A percentile compares a stretch with the other conserved stretches of the same genome.
phyloP scores from a whole-genome alignment of 2,888 invertebrate species.

The Steinernema carpocapsae region DNA sequence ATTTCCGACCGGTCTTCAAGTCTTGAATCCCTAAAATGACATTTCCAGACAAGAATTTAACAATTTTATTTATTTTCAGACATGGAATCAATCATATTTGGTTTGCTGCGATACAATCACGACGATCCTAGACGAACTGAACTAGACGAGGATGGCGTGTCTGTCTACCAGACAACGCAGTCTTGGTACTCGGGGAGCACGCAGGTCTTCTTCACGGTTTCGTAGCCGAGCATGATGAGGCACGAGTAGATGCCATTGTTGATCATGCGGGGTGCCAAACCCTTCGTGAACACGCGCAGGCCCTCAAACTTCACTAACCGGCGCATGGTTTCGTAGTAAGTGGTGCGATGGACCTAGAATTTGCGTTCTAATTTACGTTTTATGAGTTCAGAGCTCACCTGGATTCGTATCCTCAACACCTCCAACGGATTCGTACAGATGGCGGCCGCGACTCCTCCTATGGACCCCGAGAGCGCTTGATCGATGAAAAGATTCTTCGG shows the following conservation, averaged over 20 bases:
- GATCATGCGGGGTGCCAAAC: slow-evolving; percentile 59
- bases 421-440: slow-evolving; percentile 64
- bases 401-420: slow-evolving; percentile 61
- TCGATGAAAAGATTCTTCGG: slow-evolving; percentile 55
- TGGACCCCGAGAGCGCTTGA: slow-evolving; percentile 63
- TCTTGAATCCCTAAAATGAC: too few species aligned
- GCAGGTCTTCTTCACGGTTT: slow-evolving; percentile 61
- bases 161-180: slow-evolving; percentile 60
- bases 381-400: too few species aligned
- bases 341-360: slow-evolving; percentile 62
- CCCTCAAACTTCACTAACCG: slow-evolving; percentile 61
- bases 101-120: background rate
- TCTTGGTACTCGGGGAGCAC: slow-evolving; percentile 60
- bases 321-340: slow-evolving; percentile 59
- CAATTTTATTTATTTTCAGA: too few species aligned
- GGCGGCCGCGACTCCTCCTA: slow-evolving; percentile 64
- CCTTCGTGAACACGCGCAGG: slow-evolving; percentile 61
- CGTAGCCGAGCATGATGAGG: slow-evolving; percentile 64
- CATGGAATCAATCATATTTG: background rate
- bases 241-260: slow-evolving; percentile 62
- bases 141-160: background rate
- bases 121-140: background rate
- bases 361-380: background rate
- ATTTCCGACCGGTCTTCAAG: too few species aligned
- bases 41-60: too few species aligned